phyloP scores from a whole-genome alignment of 2,888 invertebrate genomes.

The Orchesellides sinensis region DNA sequence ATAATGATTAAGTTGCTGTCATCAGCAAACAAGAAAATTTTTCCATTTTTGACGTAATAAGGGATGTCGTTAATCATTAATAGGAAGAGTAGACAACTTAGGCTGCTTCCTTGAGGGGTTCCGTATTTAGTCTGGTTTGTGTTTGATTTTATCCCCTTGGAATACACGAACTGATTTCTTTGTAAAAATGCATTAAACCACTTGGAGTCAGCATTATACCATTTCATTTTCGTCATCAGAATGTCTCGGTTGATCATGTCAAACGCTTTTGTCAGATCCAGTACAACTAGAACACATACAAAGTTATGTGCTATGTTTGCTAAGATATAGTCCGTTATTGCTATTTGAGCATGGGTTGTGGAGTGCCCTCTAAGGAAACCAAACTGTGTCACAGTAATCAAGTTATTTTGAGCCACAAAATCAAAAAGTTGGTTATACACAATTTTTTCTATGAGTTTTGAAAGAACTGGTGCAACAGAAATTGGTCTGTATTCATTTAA shows the following conservation, averaged over 20 bases:
- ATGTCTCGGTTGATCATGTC: conserved; percentile 15
- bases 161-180: neutral
- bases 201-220: conserved; percentile 5
- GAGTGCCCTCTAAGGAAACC: too few relatives aligned
- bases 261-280: conserved; percentile 1
- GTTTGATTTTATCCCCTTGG: neutral
- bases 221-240: conserved; percentile 11
- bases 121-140: neutral
- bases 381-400: neutral
- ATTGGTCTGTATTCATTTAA: conserved; percentile 12
- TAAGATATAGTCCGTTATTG: neutral
- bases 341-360: conserved; percentile 16
- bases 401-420: neutral
- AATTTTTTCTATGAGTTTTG: conserved; percentile 6
- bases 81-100: neutral
- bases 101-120: neutral
- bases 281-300: neutral
- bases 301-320: neutral
- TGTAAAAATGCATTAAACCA: conserved; percentile 26
- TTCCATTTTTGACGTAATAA: too few relatives aligned
- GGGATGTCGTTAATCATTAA: conserved; percentile 2
- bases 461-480: neutral
- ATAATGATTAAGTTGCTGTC: neutral
- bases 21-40: too few relatives aligned
- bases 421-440: neutral